Conservation (phyloP, 2,113 vertebrate genomes). For the Rhegmatorhina hoffmannsi region DNA sequence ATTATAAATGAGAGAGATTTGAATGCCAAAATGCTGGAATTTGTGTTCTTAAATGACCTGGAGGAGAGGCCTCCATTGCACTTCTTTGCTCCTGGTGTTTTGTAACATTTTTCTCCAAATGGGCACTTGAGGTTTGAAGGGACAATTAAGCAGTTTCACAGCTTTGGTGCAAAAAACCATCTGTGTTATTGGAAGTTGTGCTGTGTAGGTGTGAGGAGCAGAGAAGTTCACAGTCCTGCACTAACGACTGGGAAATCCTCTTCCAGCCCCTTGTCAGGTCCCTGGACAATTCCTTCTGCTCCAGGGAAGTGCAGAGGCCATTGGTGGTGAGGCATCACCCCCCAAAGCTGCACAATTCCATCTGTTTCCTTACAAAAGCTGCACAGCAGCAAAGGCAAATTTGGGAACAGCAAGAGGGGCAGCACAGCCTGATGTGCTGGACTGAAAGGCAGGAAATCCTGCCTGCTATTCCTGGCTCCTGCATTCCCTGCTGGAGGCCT, state of each 20-base stretch:
- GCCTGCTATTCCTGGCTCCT: constrained; percentile 15
- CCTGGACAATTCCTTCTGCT: not conserved
- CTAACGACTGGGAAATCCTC: not conserved
- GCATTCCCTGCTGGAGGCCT: not conserved
- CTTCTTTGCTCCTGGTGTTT: not conserved
- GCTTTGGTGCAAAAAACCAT: not conserved
- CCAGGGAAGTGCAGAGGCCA: not conserved
- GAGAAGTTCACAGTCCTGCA: not conserved
- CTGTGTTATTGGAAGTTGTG: not conserved
- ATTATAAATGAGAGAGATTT: not conserved
- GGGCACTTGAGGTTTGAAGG: not conserved
- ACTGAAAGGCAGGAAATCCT: constrained; percentile 57
- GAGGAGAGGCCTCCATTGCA: not conserved
- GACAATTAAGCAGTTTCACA: not conserved
- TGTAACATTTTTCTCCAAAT: not conserved
- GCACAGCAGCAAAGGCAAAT: not conserved
- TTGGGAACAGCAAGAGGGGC: not conserved
- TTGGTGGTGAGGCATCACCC: not conserved
- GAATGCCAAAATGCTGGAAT: not conserved
- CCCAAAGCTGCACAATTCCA: not conserved
- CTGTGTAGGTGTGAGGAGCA: not conserved
- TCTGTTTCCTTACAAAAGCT: not conserved
- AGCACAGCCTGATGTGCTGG: not conserved
- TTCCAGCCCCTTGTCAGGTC: not conserved
- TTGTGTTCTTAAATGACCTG: not conserved